Conservation (phyloP, 2,888 invertebrate genomes). For the Lordiphosa fenestrarum region DNA sequence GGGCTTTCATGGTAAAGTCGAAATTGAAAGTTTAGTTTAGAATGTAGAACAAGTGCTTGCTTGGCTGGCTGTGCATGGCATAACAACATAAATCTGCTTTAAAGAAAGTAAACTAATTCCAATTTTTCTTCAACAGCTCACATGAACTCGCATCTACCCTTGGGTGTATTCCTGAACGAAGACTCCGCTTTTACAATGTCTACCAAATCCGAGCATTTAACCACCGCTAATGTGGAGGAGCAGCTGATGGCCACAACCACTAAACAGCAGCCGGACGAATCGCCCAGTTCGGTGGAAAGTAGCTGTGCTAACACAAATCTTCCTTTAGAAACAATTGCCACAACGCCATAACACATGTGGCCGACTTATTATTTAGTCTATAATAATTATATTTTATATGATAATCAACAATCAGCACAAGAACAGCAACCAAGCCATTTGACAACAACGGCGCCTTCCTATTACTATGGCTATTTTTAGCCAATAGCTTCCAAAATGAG, state of each 20-base stretch:
- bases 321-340: constrained; percentile 40
- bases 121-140: constrained; percentile 44
- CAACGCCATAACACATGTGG: constrained; percentile 52
- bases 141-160: constrained; percentile 65
- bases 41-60: background rate
- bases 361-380: constrained; percentile 54
- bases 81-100: too few species aligned
- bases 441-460: constrained; percentile 36
- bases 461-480: constrained; percentile 41
- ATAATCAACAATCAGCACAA: constrained; percentile 12
- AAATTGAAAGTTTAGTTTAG: background rate
- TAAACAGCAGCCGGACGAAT: constrained; percentile 52
- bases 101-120: background rate
- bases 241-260: constrained; percentile 26
- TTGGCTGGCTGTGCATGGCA: constrained; percentile 18
- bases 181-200: constrained; percentile 31
- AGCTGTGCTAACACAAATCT: constrained; percentile 17
- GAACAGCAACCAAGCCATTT: constrained; percentile 19
- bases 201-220: constrained; percentile 1
- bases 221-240: constrained; percentile 13
- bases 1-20: constrained; percentile 63
- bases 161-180: constrained; percentile 64
- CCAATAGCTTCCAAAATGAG: constrained; percentile 33
- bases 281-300: constrained; percentile 47
- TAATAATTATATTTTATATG: constrained; percentile 27